phyloP scores from a whole-genome alignment of 2,888 invertebrate genomes.

The Iphiclides podalirius region DNA sequence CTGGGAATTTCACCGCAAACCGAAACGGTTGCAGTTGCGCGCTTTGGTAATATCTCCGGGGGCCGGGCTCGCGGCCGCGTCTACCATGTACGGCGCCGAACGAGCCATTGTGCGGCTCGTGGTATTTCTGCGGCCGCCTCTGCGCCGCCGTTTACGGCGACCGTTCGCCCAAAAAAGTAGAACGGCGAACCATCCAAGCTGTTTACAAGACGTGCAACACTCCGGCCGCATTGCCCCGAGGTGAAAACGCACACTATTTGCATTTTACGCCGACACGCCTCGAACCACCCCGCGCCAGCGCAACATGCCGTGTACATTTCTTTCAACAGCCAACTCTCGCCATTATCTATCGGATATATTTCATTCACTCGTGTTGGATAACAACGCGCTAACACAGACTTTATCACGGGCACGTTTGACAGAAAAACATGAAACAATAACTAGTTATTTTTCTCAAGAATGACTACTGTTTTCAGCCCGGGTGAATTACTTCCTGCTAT shows the following conservation, averaged over 20 bases:
- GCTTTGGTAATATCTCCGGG: conserved; percentile 49
- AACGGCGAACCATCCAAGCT: conserved; percentile 68
- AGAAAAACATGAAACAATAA: conserved; percentile 33
- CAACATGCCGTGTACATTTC: no score
- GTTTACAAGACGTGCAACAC: conserved; percentile 76
- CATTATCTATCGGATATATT: not conserved
- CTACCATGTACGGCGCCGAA: conserved; percentile 63
- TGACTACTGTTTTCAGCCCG: conserved; percentile 32
- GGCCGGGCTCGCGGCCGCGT: conserved; percentile 51
- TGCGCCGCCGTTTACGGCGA: conserved; percentile 68
- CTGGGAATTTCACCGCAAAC: conserved; percentile 47
- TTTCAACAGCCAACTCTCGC: no score
- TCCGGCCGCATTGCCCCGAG: conserved; percentile 66
- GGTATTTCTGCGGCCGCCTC: conserved; percentile 72
- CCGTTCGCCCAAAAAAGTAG: conserved; percentile 79
- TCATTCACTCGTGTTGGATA: not conserved
- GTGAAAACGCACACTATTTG: conserved; percentile 68
- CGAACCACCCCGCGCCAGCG: conserved; percentile 22
- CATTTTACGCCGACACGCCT: conserved; percentile 66
- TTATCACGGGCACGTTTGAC: conserved; percentile 24
- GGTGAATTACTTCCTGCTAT: conserved; percentile 40
- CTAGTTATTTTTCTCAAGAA: conserved; percentile 34
- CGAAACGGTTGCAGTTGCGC: conserved; percentile 46
- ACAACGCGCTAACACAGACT: conserved; percentile 23
- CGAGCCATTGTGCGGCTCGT: conserved; percentile 71